Evolutionary conservation across 2,888 invertebrate genomes (phyloP).

Genomic region (Aethes cnicana): DNA sequence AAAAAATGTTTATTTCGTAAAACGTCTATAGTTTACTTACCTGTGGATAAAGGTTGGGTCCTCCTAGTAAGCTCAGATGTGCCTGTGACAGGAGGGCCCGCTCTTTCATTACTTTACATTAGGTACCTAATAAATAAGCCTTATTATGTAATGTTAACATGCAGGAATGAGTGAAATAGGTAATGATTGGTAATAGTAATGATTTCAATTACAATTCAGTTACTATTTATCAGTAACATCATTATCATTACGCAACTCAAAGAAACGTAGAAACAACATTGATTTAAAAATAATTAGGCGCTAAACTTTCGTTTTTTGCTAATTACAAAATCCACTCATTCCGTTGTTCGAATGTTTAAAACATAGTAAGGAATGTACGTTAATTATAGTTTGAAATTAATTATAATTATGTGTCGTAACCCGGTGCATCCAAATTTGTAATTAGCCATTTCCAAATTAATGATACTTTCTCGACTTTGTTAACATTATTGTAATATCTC

Average conservation of each 20-base stretch:
- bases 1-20: too few species aligned
- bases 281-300: slow-evolving; percentile 25
- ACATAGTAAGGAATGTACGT: slow-evolving; percentile 12
- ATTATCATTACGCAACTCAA: slow-evolving; percentile 5
- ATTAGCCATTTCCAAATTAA: slow-evolving; percentile 22
- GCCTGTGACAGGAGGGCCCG: too few species aligned
- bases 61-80: too few species aligned
- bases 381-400: slow-evolving; percentile 31
- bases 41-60: too few species aligned
- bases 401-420: slow-evolving; percentile 29
- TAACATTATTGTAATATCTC: slow-evolving; percentile 13
- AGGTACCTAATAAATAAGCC: too few species aligned
- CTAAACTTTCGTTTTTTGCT: slow-evolving; percentile 32
- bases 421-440: slow-evolving; percentile 26
- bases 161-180: too few species aligned
- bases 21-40: too few species aligned
- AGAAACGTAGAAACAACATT: slow-evolving; percentile 2
- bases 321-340: slow-evolving; percentile 28
- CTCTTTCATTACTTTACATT: too few species aligned
- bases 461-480: slow-evolving; percentile 24
- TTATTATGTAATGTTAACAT: too few species aligned
- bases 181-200: too few species aligned
- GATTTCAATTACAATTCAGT: neutral
- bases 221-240: neutral
- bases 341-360: neutral